Evolutionary conservation across 35 echinoderm and acorn worm genomes (phyloP).

Genomic region (Chiridota heheva): DNA sequence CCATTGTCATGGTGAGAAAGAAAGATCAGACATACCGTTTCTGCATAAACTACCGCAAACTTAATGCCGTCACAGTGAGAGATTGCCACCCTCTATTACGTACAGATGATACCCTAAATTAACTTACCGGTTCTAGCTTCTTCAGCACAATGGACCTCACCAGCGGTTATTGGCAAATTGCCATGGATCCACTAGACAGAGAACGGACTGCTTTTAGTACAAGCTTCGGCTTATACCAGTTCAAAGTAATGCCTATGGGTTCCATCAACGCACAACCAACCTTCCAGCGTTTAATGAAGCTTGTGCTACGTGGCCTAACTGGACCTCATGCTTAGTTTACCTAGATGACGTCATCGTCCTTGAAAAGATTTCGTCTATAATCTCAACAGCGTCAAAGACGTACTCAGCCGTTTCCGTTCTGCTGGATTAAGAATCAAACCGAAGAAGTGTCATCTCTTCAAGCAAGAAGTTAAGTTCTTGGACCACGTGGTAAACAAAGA

Average conservation of each 20-base stretch:
- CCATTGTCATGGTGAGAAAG: conserved; percentile 61
- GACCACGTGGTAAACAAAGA: conserved; percentile 55
- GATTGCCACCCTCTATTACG: conserved; percentile 9
- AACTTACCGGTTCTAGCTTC: conserved; percentile 9
- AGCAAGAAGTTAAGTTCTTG: conserved; percentile 47
- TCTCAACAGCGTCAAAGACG: conserved; percentile 29
- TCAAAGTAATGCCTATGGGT: conserved; percentile 54
- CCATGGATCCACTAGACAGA: conserved; percentile 20
- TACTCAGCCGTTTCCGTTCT: conserved; percentile 35
- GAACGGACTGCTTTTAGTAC: conserved; percentile 51
- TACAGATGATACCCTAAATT: conserved; percentile 46
- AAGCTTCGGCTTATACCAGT: conserved; percentile 34
- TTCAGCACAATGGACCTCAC: conserved; percentile 48
- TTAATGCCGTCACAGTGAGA: conserved; percentile 23
- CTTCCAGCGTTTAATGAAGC: conserved; percentile 56
- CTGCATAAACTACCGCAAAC: conserved; percentile 34
- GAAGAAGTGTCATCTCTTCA: conserved; percentile 52
- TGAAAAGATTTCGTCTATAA: conserved; percentile 48
- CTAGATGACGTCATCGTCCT: conserved; percentile 45
- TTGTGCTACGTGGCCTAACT: conserved; percentile 58
- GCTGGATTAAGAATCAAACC: conserved; percentile 56
- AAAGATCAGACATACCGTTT: conserved; percentile 39
- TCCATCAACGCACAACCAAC: conserved; percentile 11
- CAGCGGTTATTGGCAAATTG: conserved; percentile 56
- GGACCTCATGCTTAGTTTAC: conserved; percentile 30